Conservation (phyloP, 2,113 vertebrate genomes). For the Passer montanus region DNA sequence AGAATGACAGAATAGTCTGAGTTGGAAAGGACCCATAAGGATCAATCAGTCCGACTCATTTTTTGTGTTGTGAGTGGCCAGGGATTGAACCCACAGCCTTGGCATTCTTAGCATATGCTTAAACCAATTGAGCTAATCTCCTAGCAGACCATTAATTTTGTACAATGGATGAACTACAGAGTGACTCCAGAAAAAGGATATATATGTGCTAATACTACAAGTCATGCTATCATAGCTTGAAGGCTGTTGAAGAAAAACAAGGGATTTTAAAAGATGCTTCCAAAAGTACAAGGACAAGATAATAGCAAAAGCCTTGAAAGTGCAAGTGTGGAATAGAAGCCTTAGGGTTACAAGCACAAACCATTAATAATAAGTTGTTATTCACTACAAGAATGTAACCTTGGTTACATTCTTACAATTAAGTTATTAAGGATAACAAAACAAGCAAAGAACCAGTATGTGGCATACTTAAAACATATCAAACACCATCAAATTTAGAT, state of each 20-base stretch:
- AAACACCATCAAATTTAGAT: not conserved
- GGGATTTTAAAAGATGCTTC: not conserved
- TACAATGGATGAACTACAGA: not conserved
- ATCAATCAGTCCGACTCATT: fast-evolving
- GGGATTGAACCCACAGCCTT: not conserved
- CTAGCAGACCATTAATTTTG: not conserved
- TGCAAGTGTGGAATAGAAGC: not conserved
- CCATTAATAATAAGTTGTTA: not conserved
- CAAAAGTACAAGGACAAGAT: not conserved
- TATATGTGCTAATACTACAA: not conserved
- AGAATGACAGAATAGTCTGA: not conserved
- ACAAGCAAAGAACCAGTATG: not conserved
- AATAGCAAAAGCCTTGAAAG: not conserved
- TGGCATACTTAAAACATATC: not conserved
- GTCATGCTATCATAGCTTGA: not conserved
- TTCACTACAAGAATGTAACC: not conserved
- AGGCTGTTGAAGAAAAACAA: not conserved
- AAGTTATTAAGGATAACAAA: not conserved
- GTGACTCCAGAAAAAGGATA: not conserved
- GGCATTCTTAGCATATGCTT: not conserved
- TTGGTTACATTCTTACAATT: too few relatives aligned
- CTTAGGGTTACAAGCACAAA: not conserved
- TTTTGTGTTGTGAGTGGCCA: not conserved
- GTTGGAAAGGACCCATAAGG: not conserved
- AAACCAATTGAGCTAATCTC: not conserved